These are phyloP conservation scores for Zaprionus inermis DNA, from an alignment of 1,140 invertebrate genomes.

Conservation along the genomic window DNA sequence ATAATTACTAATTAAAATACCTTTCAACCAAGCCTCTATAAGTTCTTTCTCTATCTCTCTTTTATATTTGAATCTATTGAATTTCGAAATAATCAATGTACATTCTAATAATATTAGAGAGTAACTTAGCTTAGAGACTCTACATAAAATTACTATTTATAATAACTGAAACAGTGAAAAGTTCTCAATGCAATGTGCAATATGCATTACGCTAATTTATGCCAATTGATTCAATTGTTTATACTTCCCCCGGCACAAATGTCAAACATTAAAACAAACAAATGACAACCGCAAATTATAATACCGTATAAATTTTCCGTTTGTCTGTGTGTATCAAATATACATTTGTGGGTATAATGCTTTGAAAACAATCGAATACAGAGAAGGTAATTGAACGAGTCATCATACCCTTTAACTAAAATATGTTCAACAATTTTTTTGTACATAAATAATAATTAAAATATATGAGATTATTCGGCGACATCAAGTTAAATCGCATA, in stretches of 20 bases:
- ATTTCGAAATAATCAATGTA: neutral
- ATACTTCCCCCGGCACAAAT: constrained; percentile 1
- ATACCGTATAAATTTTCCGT: neutral
- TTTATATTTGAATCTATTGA: neutral
- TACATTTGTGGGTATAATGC: constrained; percentile 12
- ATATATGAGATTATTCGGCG: too few species aligned
- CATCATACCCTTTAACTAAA: constrained; percentile 6
- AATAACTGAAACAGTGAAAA: constrained; percentile 16
- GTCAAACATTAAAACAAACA: neutral
- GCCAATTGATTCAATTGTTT: constrained; percentile 28
- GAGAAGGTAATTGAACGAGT: neutral
- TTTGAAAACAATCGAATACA: neutral
- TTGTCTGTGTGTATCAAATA: neutral
- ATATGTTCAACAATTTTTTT: neutral
- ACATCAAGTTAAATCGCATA: too few species aligned
- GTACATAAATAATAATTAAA: too few species aligned
- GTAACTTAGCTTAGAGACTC: neutral
- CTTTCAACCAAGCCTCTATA: neutral
- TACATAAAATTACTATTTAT: constrained; percentile 3
- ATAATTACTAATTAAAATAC: neutral
- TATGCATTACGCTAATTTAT: constrained; percentile 26
- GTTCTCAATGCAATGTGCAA: constrained; percentile 5
- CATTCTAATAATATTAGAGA: neutral
- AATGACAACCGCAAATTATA: constrained; percentile 22
- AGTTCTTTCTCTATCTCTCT: neutral